Evolutionary conservation across 23 tunicate genomes (phyloP).

Genomic region (Botrylloides violaceus): DNA sequence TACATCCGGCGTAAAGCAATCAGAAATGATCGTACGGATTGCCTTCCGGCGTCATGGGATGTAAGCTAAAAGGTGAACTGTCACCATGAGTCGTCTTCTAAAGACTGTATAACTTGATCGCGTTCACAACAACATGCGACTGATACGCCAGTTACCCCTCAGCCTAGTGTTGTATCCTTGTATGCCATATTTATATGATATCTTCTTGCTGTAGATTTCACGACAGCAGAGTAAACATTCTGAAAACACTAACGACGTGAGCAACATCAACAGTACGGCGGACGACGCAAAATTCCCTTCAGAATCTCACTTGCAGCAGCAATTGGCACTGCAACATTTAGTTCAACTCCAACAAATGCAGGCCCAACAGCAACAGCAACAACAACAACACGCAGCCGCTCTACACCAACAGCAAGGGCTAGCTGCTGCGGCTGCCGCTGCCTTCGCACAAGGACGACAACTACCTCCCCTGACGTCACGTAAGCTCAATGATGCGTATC

Average conservation of each 20-base stretch:
- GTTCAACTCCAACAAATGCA: slow-evolving; percentile 86
- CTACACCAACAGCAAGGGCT: slow-evolving; percentile 57
- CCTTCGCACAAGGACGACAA: slow-evolving; percentile 39
- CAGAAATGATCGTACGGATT: too few species aligned
- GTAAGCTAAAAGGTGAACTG: too few species aligned
- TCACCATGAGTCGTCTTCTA: too few species aligned
- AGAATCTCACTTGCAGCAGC: slow-evolving; percentile 56
- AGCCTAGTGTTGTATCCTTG: too few species aligned
- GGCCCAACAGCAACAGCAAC: slow-evolving; percentile 76
- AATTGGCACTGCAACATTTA: slow-evolving; percentile 82
- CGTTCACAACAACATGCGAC: too few species aligned
- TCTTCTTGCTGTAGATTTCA: slow-evolving; percentile 19
- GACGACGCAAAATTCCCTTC: slow-evolving; percentile 16
- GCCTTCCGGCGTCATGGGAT: too few species aligned
- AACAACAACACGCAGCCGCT: slow-evolving; percentile 64
- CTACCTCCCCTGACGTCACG: slow-evolving; percentile 14
- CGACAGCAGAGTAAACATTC: slow-evolving; percentile 17
- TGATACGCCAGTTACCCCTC: too few species aligned
- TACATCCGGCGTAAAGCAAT: too few species aligned
- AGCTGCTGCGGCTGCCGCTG: slow-evolving; percentile 82
- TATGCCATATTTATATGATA: too few species aligned
- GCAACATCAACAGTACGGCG: not conserved
- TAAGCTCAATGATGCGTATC: slow-evolving; percentile 2
- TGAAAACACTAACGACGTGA: not conserved
- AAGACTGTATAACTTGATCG: too few species aligned